Base-by-base conservation (phyloP, 2,888 invertebrate species). In the Eucriotettix oculatus region DNA sequence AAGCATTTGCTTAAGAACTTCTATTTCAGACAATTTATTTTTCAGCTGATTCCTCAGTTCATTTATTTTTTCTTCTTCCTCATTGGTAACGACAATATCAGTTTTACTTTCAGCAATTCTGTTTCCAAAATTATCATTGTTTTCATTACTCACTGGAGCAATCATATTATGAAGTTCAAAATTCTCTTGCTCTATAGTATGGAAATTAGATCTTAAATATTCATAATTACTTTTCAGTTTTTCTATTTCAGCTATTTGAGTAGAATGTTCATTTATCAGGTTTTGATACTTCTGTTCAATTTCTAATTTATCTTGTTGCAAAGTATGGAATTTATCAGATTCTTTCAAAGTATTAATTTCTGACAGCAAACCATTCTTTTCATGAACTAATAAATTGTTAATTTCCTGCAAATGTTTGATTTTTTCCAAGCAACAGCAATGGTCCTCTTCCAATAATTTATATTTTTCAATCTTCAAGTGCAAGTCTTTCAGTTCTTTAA, bases 401-500 rank as follows among this genome's bases (percentile, higher is more conserved):
- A 14, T 44, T 44, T 44, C 55, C n/a, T 55, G 40, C 16, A 55
- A 41, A 9, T 55, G 14, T 41, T 41, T 41, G 1, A 55, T 41
- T 41, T 41, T 55, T 10, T 55, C 29, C 9, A 29, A 40, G 41
- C 29, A 29, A 40, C 41, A 41, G 41, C 64, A 29, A 62, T 62
- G 54, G 56, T 65, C 41, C 14, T 10, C 14, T 41, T 59, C 48
- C 54, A 54, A n/a, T 16, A 29, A 5, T 9, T 14, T 14, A 48
- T 60, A 16, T 57, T 61, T 61, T 42, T 61, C 57, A 57, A 52
- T 43, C 1, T 54, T 44, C 14, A 43, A 16, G 16, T n/a, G 29
- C 52, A 58, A 67, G 42, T 68, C 64, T 63, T 76, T 74, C 60
- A 76, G 69, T 67, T 76, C 75, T 63, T 76, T 75, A 67, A 77